These are phyloP conservation scores for Clinocottus analis DNA, from an alignment of 2,113 vertebrate genomes.

Conservation along the genomic window DNA sequence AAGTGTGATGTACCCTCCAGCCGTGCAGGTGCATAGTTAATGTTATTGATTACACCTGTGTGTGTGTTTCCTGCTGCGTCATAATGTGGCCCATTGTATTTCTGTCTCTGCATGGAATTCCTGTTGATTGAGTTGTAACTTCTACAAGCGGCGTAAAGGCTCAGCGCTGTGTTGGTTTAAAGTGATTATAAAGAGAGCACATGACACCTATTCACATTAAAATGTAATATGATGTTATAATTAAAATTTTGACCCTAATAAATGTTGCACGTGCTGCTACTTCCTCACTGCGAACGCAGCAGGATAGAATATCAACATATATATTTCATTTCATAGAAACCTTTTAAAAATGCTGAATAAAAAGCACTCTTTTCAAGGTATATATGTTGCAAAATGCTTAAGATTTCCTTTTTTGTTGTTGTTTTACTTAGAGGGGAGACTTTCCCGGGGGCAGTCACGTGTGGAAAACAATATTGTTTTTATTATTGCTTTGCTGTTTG, in stretches of 20 bases:
- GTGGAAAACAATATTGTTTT: conserved; percentile 30
- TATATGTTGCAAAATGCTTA: conserved; percentile 11
- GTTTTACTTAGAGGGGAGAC: neutral
- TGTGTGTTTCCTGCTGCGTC: neutral
- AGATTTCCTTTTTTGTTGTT: neutral
- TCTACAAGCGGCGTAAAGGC: neutral
- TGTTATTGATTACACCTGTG: neutral
- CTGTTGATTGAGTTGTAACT: neutral
- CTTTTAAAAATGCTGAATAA: neutral
- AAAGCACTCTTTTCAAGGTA: neutral
- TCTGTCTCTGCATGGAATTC: neutral
- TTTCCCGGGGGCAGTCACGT: conserved; percentile 6
- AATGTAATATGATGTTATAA: conserved; percentile 1
- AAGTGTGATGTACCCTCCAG: neutral
- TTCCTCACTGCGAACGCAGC: neutral
- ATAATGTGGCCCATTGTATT: neutral
- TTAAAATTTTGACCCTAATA: neutral
- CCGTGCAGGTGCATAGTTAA: neutral
- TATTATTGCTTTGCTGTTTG: conserved; percentile 9
- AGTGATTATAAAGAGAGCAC: neutral
- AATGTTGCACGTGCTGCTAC: neutral
- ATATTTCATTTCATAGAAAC: neutral
- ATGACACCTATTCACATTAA: neutral
- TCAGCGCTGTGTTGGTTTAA: neutral
- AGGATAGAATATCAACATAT: neutral